Evolutionary conservation across 1,140 invertebrate species (phyloP), one percentile per base, ranked within the genome.

Genomic region (Anagrus nilaparvatae): DNA sequence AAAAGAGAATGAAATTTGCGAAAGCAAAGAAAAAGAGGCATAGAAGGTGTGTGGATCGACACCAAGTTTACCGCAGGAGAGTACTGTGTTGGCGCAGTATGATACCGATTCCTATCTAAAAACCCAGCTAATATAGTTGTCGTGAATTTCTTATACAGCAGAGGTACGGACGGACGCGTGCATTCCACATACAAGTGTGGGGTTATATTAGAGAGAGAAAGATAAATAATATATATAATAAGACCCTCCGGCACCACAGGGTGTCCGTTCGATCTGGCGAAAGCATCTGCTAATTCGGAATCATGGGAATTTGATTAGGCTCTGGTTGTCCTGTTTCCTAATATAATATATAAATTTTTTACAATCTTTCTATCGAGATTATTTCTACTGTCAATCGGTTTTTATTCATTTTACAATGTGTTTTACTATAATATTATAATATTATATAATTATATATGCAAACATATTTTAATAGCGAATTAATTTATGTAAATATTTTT

Each of bases 251-350:
- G 60, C 63, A 54, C 64, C 47, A 49, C 66, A 59, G 66, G 66
- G 56, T 55, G 63, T 53, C 65, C 59, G 63, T 63, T 65, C 62
- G 60, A 66, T 64, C 62, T 61, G 56, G 58, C 61, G 53, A 66
- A 66, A 69, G 64, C 66, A 69, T 66, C 66, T 66, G 66, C 64
- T 69, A 69, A 69, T 69, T 67, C 63, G 63, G 60, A 66, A 65
- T 69, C 64, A 69, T 67, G 64, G 61, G 58, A 61, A 62, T 67
- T 69, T 69, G 63, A 69, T 69, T 69, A 60, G 60, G n/a, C n/a
- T n/a, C n/a, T n/a, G n/a, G n/a, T n/a, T n/a, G n/a, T n/a, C n/a
- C n/a, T n/a, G n/a, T n/a, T n/a, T n/a, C n/a, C n/a, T n/a, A n/a
- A n/a, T n/a, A n/a, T n/a, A n/a, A n/a, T n/a, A n/a, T n/a, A n/a